Base-by-base conservation (phyloP, 2,113 vertebrate species). In the Dipodomys ordii region DNA sequence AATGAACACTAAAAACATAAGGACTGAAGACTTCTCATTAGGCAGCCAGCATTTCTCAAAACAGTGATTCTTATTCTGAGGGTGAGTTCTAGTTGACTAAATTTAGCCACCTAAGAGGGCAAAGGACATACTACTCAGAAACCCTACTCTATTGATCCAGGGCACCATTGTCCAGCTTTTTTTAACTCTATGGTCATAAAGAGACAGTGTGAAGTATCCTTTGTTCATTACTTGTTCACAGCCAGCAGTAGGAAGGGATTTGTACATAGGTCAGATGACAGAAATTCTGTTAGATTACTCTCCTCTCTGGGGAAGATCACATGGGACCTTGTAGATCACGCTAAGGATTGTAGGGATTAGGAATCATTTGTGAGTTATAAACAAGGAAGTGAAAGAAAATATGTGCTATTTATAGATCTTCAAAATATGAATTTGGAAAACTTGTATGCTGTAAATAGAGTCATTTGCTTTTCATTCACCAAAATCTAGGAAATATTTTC, bases 301-400 rank as follows among this genome's bases (percentile, higher is more conserved):
- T 71, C 78, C 22, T 79, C 1, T 35, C 16, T 91, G 30, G 13
- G 28, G 32, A 18, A 94, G 77, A 76, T 64, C 20, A 76, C 72
- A 72, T 18, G 78, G 72, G 67, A 57, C 27, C 49, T 84, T n/a
- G 44, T 62, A 39, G 49, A 28, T n/a, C 28, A 60, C 4, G 27
- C 16, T 74, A 74, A 88, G 28, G 53, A 44, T 86, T 92, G 44
- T 3, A 5, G 60, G 72, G 10, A 7, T 20, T 87, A 62, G 68
- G 83, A 81, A 90, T 30, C 62, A 87, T 62, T 80, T 87, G 44
- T 87, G 44, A 9, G 44, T 94, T 73, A 91, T 77, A 81, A 92
- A 69, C 4, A 94, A 87, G 62, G 64, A 93, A 84, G 67, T 82
- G 69, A 90, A 39, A 93, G 39, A 79, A 88, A 92, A 78, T 69